phyloP scores from a whole-genome alignment of 2,888 invertebrate genomes.

The Urechis unicinctus region DNA sequence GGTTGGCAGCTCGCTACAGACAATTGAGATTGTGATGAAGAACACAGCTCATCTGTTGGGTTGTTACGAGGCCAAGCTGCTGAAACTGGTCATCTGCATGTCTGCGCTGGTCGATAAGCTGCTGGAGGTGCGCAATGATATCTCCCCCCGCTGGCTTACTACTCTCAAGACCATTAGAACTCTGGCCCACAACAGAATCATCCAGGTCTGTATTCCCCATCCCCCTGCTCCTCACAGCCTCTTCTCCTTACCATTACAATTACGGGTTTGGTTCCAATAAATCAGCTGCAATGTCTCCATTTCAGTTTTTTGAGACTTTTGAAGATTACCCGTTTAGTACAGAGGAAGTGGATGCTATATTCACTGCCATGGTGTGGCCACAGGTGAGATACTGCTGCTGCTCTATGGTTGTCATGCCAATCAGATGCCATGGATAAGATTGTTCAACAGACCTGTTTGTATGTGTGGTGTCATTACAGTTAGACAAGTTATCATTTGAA shows the following conservation, averaged over 20 bases:
- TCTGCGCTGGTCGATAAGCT: conserved; percentile 56
- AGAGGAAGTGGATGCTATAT: conserved; percentile 68
- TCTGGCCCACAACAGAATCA: conserved; percentile 30
- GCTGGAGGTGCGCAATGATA: conserved; percentile 48
- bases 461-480: conserved; percentile 19
- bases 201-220: conserved; percentile 28
- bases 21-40: conserved; percentile 40
- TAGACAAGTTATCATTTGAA: conserved; percentile 66
- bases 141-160: conserved; percentile 32
- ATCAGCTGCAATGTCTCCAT: neutral
- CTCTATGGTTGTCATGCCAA: neutral
- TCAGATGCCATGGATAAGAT: neutral
- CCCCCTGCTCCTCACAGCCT: neutral
- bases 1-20: conserved; percentile 61
- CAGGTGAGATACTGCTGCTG: conserved; percentile 52
- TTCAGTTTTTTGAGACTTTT: conserved; percentile 72
- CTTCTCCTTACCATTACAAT: conserved; percentile 22
- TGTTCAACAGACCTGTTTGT: no score
- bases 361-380: conserved; percentile 75
- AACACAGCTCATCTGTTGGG: conserved; percentile 66
- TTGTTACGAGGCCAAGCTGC: conserved; percentile 62
- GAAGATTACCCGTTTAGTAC: conserved; percentile 68
- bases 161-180: conserved; percentile 40
- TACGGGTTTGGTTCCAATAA: conserved; percentile 58
- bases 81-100: conserved; percentile 68